Base-by-base conservation (phyloP, 2,797 vertebrate genomes). In the Rachycentron canadum region DNA sequence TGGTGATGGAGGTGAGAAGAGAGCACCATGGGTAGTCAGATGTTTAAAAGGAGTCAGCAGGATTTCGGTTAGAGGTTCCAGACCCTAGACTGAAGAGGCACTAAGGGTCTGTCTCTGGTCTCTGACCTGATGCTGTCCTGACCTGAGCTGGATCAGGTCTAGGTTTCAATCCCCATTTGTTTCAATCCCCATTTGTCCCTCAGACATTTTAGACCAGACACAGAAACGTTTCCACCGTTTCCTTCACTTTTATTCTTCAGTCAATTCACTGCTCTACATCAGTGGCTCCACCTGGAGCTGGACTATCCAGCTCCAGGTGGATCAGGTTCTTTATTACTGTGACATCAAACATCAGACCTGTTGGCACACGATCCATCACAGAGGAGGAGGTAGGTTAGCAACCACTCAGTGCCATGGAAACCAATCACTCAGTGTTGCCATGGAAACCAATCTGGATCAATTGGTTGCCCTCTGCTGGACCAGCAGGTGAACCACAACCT, bases 11-110 rank as follows among this genome's bases (percentile, higher is more conserved):
- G 50, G 30, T 28, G 28, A 68, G 63, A 65, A 72, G 28, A 36
- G 28, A 76, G 88, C 53, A 73, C 84, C 30, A 49, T 78, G 79
- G 86, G 68, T 57, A 64, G 32, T 40, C 23, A 80, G 49, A 32
- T 21, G 13, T 26, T 53, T 38, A 23, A 2, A 21, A 25, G 8
- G 17, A 28, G 50, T 14, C 1, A 30, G 26, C 16, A 16, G 25
- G 25, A 14, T 23, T 2, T 7, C 2, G 9, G 11, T 10, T 5
- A 3, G n/a, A 38, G 2, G 36, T 38, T 16, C 5, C 14, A 43
- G 41, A 43, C 41, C 16, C 41, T 43, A 11, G 36, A 38, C 36
- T 38, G 10, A 38, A 38, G 36, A 38, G 36, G 10, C 36, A 38
- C 36, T 0, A 38, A 40, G 38, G 38, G 38, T 40, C 38, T 36